Conservation (phyloP, 2,113 vertebrate genomes). For the Corythoichthys haematopterus region DNA sequence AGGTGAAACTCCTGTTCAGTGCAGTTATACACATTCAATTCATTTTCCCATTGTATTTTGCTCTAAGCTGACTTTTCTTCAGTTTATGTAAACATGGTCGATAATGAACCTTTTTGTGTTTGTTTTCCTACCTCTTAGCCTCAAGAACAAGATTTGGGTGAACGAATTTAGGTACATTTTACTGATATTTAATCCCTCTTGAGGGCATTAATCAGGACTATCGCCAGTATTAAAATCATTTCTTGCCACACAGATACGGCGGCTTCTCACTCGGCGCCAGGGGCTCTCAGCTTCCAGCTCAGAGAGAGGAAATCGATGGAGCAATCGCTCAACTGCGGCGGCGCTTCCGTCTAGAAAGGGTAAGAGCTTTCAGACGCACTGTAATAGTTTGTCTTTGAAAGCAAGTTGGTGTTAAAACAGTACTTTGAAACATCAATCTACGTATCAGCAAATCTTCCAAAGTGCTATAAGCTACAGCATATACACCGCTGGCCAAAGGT, state of each 20-base stretch:
- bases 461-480: no score
- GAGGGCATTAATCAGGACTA: conserved; percentile 1
- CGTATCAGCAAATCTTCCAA: neutral
- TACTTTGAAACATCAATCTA: neutral
- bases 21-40: neutral
- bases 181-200: neutral
- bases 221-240: conserved; percentile 4
- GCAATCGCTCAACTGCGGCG: conserved; percentile 81
- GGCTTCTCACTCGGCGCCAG: conserved; percentile 92
- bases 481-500: no score
- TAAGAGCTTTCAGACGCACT: conserved; percentile 47
- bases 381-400: neutral
- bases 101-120: neutral
- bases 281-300: conserved; percentile 73
- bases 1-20: conserved; percentile 71
- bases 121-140: conserved; percentile 62
- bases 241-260: conserved; percentile 78
- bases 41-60: neutral
- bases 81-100: neutral
- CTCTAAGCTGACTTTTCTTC: neutral
- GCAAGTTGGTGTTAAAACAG: neutral
- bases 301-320: conserved; percentile 76
- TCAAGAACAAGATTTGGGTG: conserved; percentile 95
- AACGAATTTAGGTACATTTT: conserved; percentile 91
- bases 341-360: conserved; percentile 79